A percentile compares a stretch with the other conserved stretches of the same genome.
phyloP scores from a whole-genome alignment of 2,797 vertebrate genomes.

The Pangasius mekongensis region DNA sequence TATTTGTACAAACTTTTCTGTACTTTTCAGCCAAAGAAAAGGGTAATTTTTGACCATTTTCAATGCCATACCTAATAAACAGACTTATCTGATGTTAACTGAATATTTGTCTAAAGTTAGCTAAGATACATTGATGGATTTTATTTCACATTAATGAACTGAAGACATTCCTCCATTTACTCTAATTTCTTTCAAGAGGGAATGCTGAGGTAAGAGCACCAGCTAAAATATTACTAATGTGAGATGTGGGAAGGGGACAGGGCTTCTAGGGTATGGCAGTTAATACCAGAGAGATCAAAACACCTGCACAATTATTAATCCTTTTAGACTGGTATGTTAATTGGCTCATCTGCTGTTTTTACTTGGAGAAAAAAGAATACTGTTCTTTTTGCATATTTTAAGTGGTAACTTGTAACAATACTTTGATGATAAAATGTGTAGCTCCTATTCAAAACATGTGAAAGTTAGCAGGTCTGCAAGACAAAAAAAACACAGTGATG shows the following conservation, averaged over 20 bases:
- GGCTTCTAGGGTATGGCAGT: background rate
- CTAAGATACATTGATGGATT: background rate
- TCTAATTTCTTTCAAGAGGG: background rate
- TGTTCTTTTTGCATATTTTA: background rate
- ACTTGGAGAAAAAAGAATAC: background rate
- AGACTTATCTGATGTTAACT: background rate
- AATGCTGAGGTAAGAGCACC: background rate
- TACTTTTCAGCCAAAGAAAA: background rate
- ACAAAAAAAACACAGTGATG: background rate
- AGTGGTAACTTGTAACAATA: background rate
- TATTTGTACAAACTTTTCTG: background rate
- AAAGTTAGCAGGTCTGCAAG: background rate
- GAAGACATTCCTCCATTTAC: background rate
- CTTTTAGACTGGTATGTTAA: background rate
- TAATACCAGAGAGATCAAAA: background rate
- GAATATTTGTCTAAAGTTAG: background rate
- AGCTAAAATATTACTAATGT: background rate
- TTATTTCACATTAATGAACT: background rate
- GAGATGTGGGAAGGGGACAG: background rate
- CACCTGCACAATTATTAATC: background rate
- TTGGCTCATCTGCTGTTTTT: background rate
- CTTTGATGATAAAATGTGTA: background rate
- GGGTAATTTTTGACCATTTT: background rate
- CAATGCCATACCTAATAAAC: background rate
- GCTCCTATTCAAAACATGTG: background rate